These are phyloP conservation scores for Lepidurus packardi DNA, from an alignment of 1,140 invertebrate genomes.

Conservation along the genomic window DNA sequence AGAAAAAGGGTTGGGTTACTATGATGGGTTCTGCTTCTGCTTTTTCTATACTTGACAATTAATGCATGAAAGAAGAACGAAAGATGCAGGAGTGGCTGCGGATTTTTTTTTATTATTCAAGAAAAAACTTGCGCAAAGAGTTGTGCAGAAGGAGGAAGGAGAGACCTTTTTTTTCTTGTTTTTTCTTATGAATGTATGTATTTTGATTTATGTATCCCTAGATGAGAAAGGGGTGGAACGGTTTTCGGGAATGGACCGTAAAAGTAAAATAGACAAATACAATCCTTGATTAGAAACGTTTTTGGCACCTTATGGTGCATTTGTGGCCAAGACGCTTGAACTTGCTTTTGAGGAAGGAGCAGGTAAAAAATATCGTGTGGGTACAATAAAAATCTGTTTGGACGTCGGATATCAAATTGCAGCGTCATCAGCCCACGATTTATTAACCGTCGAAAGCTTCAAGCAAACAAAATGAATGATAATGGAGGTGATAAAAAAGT, in stretches of 20 bases:
- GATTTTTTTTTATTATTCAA: background rate
- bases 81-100: background rate
- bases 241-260: background rate
- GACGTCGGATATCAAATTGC: slow-evolving; percentile 3
- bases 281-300: background rate
- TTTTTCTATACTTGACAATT: background rate
- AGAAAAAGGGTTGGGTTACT: slow-evolving; percentile 12
- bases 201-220: background rate
- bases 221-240: background rate
- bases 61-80: slow-evolving; percentile 22
- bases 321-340: background rate
- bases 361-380: background rate
- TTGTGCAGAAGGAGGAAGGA: background rate
- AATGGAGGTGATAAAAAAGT: slow-evolving; percentile 22
- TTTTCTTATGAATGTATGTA: background rate
- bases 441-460: slow-evolving; percentile 21
- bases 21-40: slow-evolving; percentile 7
- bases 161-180: background rate
- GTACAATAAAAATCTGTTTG: slow-evolving; percentile 22
- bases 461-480: slow-evolving; percentile 22
- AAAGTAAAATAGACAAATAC: background rate
- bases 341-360: background rate
- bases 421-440: slow-evolving; percentile 20
- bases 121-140: background rate
- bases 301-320: slow-evolving; percentile 7